These are phyloP conservation scores for Neotragus pygmaeus DNA, from an alignment of 2,113 vertebrate genomes.

Conservation along the genomic window DNA sequence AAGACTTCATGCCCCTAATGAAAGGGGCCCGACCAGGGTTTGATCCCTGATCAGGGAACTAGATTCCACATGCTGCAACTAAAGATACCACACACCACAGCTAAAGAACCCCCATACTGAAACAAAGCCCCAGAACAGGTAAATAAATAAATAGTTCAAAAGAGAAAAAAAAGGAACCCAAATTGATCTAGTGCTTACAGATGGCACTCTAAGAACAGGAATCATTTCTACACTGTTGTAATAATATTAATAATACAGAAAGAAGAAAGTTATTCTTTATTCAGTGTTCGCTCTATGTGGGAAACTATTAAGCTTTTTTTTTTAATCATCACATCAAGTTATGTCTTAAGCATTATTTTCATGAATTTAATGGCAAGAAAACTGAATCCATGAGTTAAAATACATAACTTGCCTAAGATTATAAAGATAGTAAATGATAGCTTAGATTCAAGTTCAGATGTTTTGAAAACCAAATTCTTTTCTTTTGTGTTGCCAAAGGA, in stretches of 20 bases:
- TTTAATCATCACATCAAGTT: neutral
- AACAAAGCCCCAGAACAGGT: neutral
- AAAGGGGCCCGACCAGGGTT: rapidly evolving
- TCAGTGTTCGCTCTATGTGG: neutral
- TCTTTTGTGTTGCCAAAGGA: neutral
- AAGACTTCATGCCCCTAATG: neutral
- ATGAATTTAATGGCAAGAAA: neutral
- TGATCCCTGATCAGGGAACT: neutral
- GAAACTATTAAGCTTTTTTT: neutral
- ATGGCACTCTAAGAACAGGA: neutral
- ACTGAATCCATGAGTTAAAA: neutral
- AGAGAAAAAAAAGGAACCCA: neutral
- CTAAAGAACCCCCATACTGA: neutral
- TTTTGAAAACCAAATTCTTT: neutral
- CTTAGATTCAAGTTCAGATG: neutral
- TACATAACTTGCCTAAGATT: neutral
- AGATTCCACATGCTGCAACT: neutral
- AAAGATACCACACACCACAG: neutral
- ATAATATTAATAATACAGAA: neutral
- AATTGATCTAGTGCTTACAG: neutral
- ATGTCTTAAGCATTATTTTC: neutral
- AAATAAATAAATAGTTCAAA: neutral
- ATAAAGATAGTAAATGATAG: neutral
- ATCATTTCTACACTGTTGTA: neutral
- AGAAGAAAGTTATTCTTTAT: neutral